Percentiles rank a stretch among this genome's conserved stretches.
Conservation (phyloP, 1,140 invertebrate genomes). For the Mactra quadrangularis region DNA sequence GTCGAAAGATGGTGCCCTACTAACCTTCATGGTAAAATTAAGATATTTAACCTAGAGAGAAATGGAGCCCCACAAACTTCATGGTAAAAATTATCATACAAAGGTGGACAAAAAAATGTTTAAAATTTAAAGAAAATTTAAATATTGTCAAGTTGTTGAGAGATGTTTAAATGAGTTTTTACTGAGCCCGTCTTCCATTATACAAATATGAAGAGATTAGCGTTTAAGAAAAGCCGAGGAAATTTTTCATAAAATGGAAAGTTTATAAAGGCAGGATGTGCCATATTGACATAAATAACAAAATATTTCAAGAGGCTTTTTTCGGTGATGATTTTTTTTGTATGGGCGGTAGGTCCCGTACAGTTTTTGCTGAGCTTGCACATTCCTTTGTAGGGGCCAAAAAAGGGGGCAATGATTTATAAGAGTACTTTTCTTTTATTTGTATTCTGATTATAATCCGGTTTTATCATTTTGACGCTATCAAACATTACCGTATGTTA, state of each 20-base stretch:
- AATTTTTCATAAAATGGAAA: slow-evolving; percentile 58
- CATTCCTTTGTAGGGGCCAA: slow-evolving; percentile 32
- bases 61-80: too few relatives aligned
- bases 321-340: slow-evolving; percentile 7
- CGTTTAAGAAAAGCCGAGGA: slow-evolving; percentile 20
- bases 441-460: slow-evolving; percentile 22
- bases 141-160: too few relatives aligned
- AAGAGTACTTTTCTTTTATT: neutral
- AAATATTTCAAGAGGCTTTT: slow-evolving; percentile 24
- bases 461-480: neutral
- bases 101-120: too few relatives aligned
- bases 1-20: too few relatives aligned
- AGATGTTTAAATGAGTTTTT: too few relatives aligned
- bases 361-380: slow-evolving; percentile 40
- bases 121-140: too few relatives aligned
- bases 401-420: neutral
- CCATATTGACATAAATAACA: slow-evolving; percentile 51
- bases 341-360: slow-evolving; percentile 46
- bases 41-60: too few relatives aligned
- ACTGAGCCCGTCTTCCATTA: too few relatives aligned
- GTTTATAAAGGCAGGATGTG: slow-evolving; percentile 57
- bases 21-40: too few relatives aligned
- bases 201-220: slow-evolving; percentile 40
- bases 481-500: neutral
- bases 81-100: too few relatives aligned